phyloP scores from a whole-genome alignment of 2,888 invertebrate species.

The Heliconius ethilla region DNA sequence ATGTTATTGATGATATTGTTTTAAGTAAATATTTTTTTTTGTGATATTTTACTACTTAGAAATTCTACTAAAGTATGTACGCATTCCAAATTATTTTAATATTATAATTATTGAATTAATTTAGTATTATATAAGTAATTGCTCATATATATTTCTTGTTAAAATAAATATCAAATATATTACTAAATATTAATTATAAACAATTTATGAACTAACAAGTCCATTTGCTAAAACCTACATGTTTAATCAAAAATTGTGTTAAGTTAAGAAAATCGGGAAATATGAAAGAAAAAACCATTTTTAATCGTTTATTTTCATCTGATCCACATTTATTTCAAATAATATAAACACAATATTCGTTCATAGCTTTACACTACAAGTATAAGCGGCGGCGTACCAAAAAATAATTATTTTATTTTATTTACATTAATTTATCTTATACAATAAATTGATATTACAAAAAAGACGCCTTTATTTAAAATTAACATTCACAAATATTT shows the following conservation, averaged over 20 bases:
- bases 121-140: background rate
- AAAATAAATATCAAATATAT: too few species aligned
- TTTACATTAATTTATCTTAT: constrained; percentile 16
- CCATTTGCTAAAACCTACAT: too few species aligned
- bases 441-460: background rate
- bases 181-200: too few species aligned
- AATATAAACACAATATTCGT: constrained; percentile 14
- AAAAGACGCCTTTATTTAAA: background rate
- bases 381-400: constrained; percentile 15
- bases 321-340: constrained; percentile 22
- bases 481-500: background rate
- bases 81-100: background rate
- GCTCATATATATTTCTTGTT: background rate
- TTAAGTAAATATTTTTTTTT: background rate
- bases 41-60: background rate
- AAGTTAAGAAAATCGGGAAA: too few species aligned
- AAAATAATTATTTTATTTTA: constrained; percentile 4
- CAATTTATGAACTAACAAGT: too few species aligned
- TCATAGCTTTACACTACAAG: constrained; percentile 1
- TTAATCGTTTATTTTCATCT: constrained; percentile 6
- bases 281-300: background rate
- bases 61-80: background rate
- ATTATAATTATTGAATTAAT: background rate
- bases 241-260: too few species aligned
- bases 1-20: background rate